Evolutionary conservation across 2,888 invertebrate genomes (phyloP).

Genomic region (Phrixothrix hirtus): DNA sequence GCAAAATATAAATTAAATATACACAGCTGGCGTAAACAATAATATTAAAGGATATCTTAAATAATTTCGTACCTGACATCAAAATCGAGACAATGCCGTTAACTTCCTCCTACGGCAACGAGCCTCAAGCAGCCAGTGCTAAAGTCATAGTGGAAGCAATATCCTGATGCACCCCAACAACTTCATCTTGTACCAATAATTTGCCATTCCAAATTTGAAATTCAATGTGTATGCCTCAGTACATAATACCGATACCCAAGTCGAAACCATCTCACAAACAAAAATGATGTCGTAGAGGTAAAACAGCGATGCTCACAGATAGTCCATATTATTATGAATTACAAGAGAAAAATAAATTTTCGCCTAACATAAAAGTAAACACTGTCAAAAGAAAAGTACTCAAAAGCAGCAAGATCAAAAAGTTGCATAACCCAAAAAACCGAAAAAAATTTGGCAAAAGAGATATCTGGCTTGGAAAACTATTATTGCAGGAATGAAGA

Average conservation of each 20-base stretch:
- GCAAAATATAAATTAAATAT: no score
- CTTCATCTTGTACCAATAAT: neutral
- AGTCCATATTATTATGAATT: neutral
- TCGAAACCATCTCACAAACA: no score
- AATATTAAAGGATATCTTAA: neutral
- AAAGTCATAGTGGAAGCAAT: no score
- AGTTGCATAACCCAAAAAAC: neutral
- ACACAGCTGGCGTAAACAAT: no score
- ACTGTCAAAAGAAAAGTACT: neutral
- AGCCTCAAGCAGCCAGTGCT: no score
- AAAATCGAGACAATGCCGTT: neutral
- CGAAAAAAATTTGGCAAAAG: neutral
- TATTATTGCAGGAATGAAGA: neutral
- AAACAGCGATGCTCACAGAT: neutral
- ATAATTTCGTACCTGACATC: neutral
- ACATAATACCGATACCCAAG: neutral
- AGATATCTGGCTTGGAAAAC: neutral
- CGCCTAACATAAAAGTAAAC: neutral
- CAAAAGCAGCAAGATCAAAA: neutral
- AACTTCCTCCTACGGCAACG: no score
- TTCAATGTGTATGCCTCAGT: neutral
- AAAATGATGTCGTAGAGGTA: no score
- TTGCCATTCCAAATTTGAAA: neutral
- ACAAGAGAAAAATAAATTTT: neutral
- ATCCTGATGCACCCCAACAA: neutral